These are phyloP conservation scores for Tarsius wallacei DNA, from an alignment of 2,797 vertebrate genomes.

Conservation along the genomic window DNA sequence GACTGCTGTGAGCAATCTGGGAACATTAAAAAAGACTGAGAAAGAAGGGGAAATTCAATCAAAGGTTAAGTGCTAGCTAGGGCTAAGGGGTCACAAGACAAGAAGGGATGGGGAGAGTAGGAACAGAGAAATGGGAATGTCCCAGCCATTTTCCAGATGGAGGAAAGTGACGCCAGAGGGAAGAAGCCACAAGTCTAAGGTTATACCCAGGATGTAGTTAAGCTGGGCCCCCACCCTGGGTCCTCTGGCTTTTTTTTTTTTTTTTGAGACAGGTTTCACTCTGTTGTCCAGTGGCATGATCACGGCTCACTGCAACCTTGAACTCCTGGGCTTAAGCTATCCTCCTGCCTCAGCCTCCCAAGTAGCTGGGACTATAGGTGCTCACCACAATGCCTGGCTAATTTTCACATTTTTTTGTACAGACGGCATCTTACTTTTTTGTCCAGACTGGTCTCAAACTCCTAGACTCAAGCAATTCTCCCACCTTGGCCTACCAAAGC, in stretches of 20 bases:
- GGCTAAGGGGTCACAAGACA: background rate
- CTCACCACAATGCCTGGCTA: too few species aligned
- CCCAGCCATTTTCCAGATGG: constrained; percentile 30
- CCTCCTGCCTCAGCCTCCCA: too few species aligned
- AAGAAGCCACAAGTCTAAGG: constrained; percentile 60
- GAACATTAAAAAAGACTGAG: background rate
- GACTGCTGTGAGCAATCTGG: background rate
- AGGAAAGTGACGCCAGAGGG: constrained; percentile 72
- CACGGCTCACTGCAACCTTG: too few species aligned
- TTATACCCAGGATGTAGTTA: background rate
- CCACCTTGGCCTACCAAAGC: too few species aligned
- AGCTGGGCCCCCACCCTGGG: background rate
- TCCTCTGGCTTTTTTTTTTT: background rate
- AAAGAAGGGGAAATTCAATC: background rate
- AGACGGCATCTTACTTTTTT: too few species aligned
- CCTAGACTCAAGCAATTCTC: too few species aligned
- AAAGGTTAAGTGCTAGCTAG: background rate
- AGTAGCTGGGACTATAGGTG: too few species aligned
- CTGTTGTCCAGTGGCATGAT: too few species aligned
- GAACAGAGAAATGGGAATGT: background rate
- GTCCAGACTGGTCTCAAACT: too few species aligned
- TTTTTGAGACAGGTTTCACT: background rate
- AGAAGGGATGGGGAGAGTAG: background rate
- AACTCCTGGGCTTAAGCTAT: too few species aligned
- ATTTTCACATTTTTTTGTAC: too few species aligned